Evolutionary conservation across 2,113 vertebrate species (phyloP).

Genomic region (Lonchura striata): DNA sequence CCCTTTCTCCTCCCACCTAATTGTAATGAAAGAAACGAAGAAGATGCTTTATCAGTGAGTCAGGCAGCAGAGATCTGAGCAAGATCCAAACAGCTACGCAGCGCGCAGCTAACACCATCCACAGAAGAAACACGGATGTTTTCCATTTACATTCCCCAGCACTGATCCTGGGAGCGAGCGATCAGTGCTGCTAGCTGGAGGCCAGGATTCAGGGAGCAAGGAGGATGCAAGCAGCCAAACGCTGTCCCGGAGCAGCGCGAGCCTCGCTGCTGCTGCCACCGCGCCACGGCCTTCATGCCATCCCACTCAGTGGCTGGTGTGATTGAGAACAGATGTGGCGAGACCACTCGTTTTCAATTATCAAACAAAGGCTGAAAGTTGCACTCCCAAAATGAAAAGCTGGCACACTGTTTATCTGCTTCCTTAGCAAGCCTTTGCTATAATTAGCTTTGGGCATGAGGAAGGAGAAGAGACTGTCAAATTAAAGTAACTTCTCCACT

Average conservation of each 20-base stretch:
- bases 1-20: not conserved
- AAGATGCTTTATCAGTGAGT: constrained; percentile 24
- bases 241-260: accelerated
- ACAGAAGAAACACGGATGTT: not conserved
- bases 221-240: accelerated
- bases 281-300: not conserved
- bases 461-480: not conserved
- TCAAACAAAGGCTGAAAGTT: constrained; percentile 48
- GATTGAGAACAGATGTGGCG: constrained; percentile 25
- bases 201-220: not conserved
- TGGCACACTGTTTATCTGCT: constrained; percentile 7
- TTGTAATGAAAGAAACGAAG: not conserved
- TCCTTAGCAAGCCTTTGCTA: constrained; percentile 20
- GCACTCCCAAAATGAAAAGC: constrained; percentile 21
- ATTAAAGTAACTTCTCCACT: not conserved
- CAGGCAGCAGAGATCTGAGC: constrained; percentile 19
- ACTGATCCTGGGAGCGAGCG: not conserved
- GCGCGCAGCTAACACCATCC: not conserved
- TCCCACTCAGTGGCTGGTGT: not conserved
- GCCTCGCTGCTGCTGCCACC: not conserved
- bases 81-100: not conserved
- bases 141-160: constrained; percentile 17
- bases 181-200: not conserved
- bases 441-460: constrained; percentile 16
- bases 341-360: constrained; percentile 49